phyloP scores from a whole-genome alignment of 2,888 invertebrate species.

The Gonocerus acuteangulatus region DNA sequence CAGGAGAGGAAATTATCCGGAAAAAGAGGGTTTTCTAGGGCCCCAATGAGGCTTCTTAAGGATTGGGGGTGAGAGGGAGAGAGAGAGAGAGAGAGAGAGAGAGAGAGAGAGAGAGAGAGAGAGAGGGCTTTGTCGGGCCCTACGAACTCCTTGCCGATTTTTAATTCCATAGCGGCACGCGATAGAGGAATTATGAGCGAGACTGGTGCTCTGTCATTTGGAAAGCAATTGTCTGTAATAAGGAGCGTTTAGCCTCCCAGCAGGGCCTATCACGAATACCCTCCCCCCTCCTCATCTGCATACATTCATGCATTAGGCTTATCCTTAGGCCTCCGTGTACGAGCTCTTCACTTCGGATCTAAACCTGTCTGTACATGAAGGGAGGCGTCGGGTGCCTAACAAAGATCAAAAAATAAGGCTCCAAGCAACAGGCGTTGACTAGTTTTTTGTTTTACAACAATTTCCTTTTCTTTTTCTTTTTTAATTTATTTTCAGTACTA shows the following conservation, averaged over 20 bases:
- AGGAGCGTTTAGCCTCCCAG: neutral
- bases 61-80: neutral
- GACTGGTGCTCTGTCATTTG: conserved; percentile 5
- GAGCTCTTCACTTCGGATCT: too few relatives aligned
- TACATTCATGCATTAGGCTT: conserved; percentile 1
- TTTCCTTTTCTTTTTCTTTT: too few relatives aligned
- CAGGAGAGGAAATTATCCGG: too few relatives aligned
- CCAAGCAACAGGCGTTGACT: too few relatives aligned
- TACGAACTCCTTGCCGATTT: conserved; percentile 1
- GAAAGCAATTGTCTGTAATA: conserved; percentile 8
- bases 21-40: too few relatives aligned
- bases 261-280: conserved; percentile 1
- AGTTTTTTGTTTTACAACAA: too few relatives aligned
- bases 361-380: too few relatives aligned
- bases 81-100: conserved; percentile 1
- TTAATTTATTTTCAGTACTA: too few relatives aligned
- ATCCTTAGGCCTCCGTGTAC: neutral
- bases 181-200: conserved; percentile 15
- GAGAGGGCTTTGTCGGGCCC: neutral
- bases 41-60: too few relatives aligned
- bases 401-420: too few relatives aligned
- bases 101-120: conserved; percentile 1
- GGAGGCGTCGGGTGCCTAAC: too few relatives aligned
- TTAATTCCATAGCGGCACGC: conserved; percentile 10
- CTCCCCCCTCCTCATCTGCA: conserved; percentile 1